Evolutionary conservation across 2,113 vertebrate genomes (phyloP), one percentile per base, ranked within the genome.

Genomic region (Coryphaenoides rupestris): DNA sequence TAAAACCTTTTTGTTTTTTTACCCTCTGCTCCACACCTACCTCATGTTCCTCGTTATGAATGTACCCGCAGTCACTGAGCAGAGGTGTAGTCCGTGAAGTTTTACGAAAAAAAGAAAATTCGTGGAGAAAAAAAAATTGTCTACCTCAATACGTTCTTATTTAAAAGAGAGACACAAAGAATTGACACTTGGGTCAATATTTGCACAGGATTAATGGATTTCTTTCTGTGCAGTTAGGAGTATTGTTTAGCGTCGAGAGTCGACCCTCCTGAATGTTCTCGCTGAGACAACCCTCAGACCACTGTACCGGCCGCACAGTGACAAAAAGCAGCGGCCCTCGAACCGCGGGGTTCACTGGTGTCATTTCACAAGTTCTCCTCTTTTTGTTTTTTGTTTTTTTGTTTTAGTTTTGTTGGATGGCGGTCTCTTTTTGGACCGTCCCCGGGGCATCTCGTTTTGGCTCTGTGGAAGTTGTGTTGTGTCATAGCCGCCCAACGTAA

Each of bases 21-120:
- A 80, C 69, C 79, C 91, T 90, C 93, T 94, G 89, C 92, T 93
- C 93, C 90, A 90, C 84, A 94, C 94, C 96, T 98, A 99, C 96
- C 96, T 99, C 96, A 96, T 94, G 92, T 93, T 92, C 92, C 91
- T 93, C 94, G 92, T 95, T 94, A 95, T 94, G 95, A 96, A 97
- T 96, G 95, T 98, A 97, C 91, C 93, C 87, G 77, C 76, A 72
- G 78, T 88, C 77, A 76, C 87, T 87, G 90, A 95, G 93, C 94
- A 96, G 93, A 94, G 93, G 91, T 91, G 87, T 91, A 94, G 90
- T 94, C 94, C 93, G 93, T 95, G 90, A 96, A 95, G 91, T 93
- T 93, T 90, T 92, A 89, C 88, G 86, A 87, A 90, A 84, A 89
- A 86, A 74, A 83, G 83, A 79, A 73, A 82, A 82, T n/a, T n/a